Evolutionary conservation across 2,797 vertebrate species (phyloP).

Genomic region (Orientallactaga sibirica): DNA sequence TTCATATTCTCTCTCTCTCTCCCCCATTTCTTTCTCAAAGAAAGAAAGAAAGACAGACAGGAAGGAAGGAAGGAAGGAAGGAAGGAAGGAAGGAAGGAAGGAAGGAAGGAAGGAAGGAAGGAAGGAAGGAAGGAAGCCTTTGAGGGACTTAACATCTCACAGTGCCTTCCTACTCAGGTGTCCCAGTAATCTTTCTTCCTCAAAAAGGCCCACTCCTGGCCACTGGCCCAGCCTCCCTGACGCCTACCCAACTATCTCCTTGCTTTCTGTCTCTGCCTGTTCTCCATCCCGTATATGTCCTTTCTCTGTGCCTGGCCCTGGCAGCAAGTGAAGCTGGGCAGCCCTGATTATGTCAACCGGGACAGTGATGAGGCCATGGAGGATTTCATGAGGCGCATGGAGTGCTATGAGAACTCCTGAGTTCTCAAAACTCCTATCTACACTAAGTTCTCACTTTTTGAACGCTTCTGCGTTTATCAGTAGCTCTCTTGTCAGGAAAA

Average conservation of each 20-base stretch:
- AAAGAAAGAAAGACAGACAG: too few relatives aligned
- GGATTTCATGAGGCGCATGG: slow-evolving; percentile 98
- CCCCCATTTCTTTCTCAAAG: too few relatives aligned
- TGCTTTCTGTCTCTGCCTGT: background rate
- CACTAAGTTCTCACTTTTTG: background rate
- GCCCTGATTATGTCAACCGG: slow-evolving; percentile 97
- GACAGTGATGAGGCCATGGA: slow-evolving; percentile 96
- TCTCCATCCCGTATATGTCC: background rate
- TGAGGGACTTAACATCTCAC: background rate
- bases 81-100: too few relatives aligned
- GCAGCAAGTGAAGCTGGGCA: slow-evolving; percentile 98
- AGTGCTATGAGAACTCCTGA: slow-evolving; percentile 96
- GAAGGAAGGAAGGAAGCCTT: too few relatives aligned
- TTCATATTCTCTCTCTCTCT: too few relatives aligned
- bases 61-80: too few relatives aligned
- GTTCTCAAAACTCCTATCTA: slow-evolving; percentile 24
- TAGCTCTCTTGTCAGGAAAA: slow-evolving; percentile 41
- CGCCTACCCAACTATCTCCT: background rate
- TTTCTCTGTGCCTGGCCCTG: slow-evolving; percentile 78
- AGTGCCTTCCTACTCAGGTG: background rate
- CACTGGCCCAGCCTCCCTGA: background rate
- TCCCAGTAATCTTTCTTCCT: background rate
- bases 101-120: too few relatives aligned
- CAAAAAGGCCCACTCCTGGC: background rate
- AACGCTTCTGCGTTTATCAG: background rate